Evolutionary conservation across 2,888 invertebrate genomes (phyloP).

Genomic region (Phaedon cochleariae): DNA sequence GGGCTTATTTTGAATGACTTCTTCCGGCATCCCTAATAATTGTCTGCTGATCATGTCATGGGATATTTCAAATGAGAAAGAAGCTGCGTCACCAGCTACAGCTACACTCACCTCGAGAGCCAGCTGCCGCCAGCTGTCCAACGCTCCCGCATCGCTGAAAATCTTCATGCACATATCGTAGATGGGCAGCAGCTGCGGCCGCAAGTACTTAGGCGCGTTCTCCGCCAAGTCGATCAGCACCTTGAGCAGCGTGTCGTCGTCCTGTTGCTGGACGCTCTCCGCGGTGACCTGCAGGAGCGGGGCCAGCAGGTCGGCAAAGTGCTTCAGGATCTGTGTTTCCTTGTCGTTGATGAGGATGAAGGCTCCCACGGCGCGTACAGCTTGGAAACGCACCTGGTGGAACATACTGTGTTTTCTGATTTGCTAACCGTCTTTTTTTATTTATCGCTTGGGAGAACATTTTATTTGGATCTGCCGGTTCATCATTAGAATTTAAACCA

Average conservation of each 20-base stretch:
- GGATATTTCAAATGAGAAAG: too few species aligned
- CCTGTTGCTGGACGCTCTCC: conserved; percentile 82
- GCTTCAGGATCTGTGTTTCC: conserved; percentile 88
- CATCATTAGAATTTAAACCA: too few species aligned
- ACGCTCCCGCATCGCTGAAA: conserved; percentile 74
- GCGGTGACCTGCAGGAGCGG: conserved; percentile 79
- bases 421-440: too few species aligned
- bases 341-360: conserved; percentile 95
- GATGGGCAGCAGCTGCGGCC: conserved; percentile 85
- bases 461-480: too few species aligned
- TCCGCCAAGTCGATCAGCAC: conserved; percentile 94
- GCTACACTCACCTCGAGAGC: conserved; percentile 84
- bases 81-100: too few species aligned
- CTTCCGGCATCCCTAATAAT: too few species aligned
- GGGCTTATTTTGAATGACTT: too few species aligned
- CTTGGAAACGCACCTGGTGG: conserved; percentile 74
- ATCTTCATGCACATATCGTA: conserved; percentile 90
- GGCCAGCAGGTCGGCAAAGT: conserved; percentile 86
- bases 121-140: conserved; percentile 88
- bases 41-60: too few species aligned
- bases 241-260: conserved; percentile 92
- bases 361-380: conserved; percentile 83
- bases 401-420: too few species aligned
- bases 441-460: too few species aligned
- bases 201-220: conserved; percentile 89